These are phyloP conservation scores for Agapornis canus DNA, from an alignment of 2,797 vertebrate genomes.

Conservation along the genomic window DNA sequence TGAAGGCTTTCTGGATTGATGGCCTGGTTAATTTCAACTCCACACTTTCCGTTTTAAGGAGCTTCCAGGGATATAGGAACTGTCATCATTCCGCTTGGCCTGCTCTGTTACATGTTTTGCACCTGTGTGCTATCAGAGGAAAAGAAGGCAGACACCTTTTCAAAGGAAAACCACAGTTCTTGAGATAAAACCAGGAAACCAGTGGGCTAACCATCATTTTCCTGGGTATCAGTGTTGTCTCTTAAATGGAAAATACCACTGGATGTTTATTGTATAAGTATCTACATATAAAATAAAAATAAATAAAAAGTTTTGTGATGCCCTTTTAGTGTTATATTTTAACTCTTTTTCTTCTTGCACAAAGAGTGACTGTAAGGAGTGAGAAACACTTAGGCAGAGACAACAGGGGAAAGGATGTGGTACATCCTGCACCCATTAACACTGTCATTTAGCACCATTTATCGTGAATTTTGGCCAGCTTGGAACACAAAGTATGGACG, in stretches of 20 bases:
- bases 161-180: neutral
- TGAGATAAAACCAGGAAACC: conserved; percentile 23
- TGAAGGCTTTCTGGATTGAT: neutral
- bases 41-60: neutral
- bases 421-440: conserved; percentile 67
- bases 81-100: neutral
- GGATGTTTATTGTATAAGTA: conserved; percentile 1
- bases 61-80: neutral
- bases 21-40: neutral
- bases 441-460: conserved; percentile 73
- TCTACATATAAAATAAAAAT: neutral
- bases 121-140: neutral
- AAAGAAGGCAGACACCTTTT: neutral
- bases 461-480: conserved; percentile 70
- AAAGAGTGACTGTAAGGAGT: neutral
- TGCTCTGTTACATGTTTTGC: neutral
- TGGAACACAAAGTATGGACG: conserved; percentile 39
- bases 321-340: conserved; percentile 24
- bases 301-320: neutral
- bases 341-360: conserved; percentile 44
- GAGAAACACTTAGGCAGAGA: conserved; percentile 38
- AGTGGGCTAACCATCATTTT: conserved; percentile 5
- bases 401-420: conserved; percentile 44
- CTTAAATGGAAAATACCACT: conserved; percentile 41
- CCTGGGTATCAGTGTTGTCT: neutral